These are phyloP conservation scores for Parnassius glacialis DNA, from an alignment of 2,888 invertebrate species.

Conservation along the genomic window DNA sequence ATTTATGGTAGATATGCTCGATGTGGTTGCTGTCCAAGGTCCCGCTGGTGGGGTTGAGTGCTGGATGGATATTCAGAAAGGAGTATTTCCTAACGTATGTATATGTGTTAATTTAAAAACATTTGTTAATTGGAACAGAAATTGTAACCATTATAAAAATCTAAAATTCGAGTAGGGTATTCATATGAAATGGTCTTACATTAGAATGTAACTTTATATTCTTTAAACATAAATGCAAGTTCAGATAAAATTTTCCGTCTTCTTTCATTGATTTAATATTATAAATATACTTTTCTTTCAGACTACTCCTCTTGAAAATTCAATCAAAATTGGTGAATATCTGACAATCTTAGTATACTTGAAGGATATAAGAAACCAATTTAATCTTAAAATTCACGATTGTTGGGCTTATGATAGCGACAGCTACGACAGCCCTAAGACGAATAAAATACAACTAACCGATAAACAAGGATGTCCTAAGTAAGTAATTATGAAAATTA, in stretches of 20 bases:
- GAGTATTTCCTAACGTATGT: constrained; percentile 85
- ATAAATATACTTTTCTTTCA: constrained; percentile 43
- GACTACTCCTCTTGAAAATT: constrained; percentile 81
- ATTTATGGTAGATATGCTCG: constrained; percentile 86
- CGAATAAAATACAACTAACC: constrained; percentile 83
- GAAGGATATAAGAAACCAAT: constrained; percentile 82
- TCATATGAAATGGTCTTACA: no score
- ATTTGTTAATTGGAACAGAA: no score
- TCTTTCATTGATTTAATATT: not conserved
- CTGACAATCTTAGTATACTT: constrained; percentile 86
- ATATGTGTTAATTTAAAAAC: not conserved
- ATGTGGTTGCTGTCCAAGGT: constrained; percentile 84
- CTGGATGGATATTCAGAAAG: constrained; percentile 89
- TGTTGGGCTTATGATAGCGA: constrained; percentile 87
- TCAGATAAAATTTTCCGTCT: not conserved
- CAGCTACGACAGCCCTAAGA: constrained; percentile 79
- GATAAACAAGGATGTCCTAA: constrained; percentile 85
- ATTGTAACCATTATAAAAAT: no score
- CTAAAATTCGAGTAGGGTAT: no score
- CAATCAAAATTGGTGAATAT: constrained; percentile 86
- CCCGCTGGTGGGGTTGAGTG: constrained; percentile 84
- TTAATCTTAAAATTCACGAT: constrained; percentile 85
- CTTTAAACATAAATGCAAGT: not conserved
- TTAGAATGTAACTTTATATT: no score
- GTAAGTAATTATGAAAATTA: constrained; percentile 53